phyloP scores from a whole-genome alignment of 1,140 invertebrate genomes.

The Drosophila busckii region DNA sequence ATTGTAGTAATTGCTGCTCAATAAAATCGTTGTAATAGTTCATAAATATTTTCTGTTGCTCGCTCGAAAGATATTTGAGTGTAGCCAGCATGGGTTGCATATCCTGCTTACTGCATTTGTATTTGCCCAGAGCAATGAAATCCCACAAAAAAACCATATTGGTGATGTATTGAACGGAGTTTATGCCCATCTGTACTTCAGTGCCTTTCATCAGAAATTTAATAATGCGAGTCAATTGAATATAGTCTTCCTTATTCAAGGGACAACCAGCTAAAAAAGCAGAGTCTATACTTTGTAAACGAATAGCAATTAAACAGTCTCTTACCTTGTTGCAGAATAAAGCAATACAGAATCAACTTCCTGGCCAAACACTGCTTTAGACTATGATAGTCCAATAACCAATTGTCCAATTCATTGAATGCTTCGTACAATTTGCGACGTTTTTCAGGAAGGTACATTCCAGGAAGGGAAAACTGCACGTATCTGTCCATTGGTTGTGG shows the following conservation, averaged over 20 bases:
- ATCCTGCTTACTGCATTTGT: conserved; percentile 18
- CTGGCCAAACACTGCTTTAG: conserved; percentile 35
- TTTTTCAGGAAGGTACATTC: neutral
- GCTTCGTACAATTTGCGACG: conserved; percentile 28
- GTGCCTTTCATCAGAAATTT: conserved; percentile 21
- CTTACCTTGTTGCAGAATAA: conserved; percentile 33
- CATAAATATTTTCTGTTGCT: conserved; percentile 42
- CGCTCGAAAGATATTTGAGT: conserved; percentile 34
- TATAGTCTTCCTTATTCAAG: conserved; percentile 30
- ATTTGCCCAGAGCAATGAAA: conserved; percentile 37
- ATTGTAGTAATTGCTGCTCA: conserved; percentile 37
- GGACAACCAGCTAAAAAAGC: conserved; percentile 20
- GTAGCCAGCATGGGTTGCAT: conserved; percentile 6
- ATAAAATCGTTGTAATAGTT: conserved; percentile 77
- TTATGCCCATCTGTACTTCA: conserved; percentile 20
- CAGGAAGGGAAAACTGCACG: conserved; percentile 23
- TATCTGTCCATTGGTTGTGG: conserved; percentile 38
- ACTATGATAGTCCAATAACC: conserved; percentile 38
- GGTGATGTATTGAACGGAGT: conserved; percentile 42
- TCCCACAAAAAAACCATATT: conserved; percentile 52
- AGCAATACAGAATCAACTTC: conserved; percentile 28
- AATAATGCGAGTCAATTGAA: conserved; percentile 28
- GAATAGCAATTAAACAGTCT: conserved; percentile 6
- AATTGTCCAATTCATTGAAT: conserved; percentile 25
- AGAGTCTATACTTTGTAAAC: neutral